Base-by-base conservation (phyloP, 2,888 invertebrate genomes). In the Amphimallon solstitiale region DNA sequence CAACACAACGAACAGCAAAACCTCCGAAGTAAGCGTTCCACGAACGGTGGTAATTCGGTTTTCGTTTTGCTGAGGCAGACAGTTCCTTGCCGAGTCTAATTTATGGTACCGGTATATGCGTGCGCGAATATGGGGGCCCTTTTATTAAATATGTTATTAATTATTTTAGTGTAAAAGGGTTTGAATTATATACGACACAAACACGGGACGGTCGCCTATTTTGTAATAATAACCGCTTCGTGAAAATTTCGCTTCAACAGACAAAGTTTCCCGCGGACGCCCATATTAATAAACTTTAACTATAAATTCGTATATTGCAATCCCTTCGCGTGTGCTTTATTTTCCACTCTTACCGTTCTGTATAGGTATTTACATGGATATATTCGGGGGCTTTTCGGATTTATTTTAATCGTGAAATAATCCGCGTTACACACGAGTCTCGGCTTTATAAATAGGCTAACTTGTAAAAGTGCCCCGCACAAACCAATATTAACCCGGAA, bases 121-220 rank as follows among this genome's bases (percentile, higher is more conserved):
- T 35, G 23, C 56, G 12, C 3, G 40, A 14, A 43, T 40, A 56
- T 21, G 37, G 19, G 37, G 2, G 19, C 17, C 23, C 56, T 56
- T 56, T 56, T 56, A 56, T 56, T 56, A 56, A 40, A 56, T 56
- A 52, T 52, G 52, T 52, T 52, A 43, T 56, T 56, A 56, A 40
- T 56, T 40, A 56, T 56, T 56, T 56, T 56, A 43, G 56, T 56
- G 56, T 56, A 56, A 56, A 56, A 40, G 56, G 56, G 40, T 56
- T 40, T 56, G 43, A 56, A 56, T 56, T 56, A 56, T 56, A 56
- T 40, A 15, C 56, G 56, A 56, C 56, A 23, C 40, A 21, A 56
- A 43, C 40, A 56, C 40, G 23, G 23, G 40, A 9, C 29, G 23
- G 23, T 19, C 2, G 23, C 35, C 15, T 29, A 51, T 34, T 15